A percentile compares a stretch with the other conserved stretches of the same genome.
phyloP scores from a whole-genome alignment of 2,888 invertebrate species.

The Candidula unifasciata region DNA sequence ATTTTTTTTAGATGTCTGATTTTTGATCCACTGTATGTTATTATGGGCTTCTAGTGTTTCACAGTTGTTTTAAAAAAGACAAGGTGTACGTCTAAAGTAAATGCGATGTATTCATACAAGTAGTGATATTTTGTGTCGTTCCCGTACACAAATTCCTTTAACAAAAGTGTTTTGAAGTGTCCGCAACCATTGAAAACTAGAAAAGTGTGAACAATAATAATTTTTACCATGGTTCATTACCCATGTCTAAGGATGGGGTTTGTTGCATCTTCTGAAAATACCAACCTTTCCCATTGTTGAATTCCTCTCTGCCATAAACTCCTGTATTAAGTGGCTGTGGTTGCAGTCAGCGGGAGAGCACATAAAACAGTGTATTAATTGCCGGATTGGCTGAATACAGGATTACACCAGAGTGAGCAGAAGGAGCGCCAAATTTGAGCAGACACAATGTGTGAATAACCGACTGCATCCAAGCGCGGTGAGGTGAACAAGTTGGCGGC shows the following conservation, averaged over 20 bases:
- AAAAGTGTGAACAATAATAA: not conserved
- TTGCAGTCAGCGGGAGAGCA: conserved; percentile 2
- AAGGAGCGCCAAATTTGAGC: conserved; percentile 29
- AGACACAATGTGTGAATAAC: not conserved
- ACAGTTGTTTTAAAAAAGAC: too few relatives aligned
- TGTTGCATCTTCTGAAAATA: not conserved
- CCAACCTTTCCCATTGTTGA: not conserved
- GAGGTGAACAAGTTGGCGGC: not conserved
- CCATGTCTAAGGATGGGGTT: not conserved
- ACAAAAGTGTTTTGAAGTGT: not conserved
- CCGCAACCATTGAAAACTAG: not conserved
- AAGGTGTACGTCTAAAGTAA: too few relatives aligned
- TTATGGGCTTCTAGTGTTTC: too few relatives aligned
- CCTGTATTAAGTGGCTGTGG: not conserved
- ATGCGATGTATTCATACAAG: too few relatives aligned
- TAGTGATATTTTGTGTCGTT: not conserved
- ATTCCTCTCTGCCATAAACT: not conserved
- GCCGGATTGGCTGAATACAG: conserved; percentile 11
- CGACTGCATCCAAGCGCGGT: conserved; percentile 27
- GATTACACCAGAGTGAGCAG: conserved; percentile 18
- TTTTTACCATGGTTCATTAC: not conserved
- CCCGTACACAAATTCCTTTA: not conserved
- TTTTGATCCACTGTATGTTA: too few relatives aligned
- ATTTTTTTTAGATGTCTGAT: too few relatives aligned
- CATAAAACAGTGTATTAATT: conserved; percentile 39